Conservation (phyloP, 2,113 vertebrate genomes). For the Gnathonemus echidnorhynchus region DNA sequence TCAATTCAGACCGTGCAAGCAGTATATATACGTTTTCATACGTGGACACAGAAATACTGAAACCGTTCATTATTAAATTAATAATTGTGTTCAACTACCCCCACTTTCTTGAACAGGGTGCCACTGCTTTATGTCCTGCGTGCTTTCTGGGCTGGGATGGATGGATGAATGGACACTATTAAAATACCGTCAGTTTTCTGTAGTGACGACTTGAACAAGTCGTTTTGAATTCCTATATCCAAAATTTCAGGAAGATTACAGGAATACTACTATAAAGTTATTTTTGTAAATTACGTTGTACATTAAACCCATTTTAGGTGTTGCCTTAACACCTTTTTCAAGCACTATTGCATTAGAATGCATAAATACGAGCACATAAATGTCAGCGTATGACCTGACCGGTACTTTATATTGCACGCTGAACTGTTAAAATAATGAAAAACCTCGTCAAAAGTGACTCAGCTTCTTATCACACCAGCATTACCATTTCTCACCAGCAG, state of each 20-base stretch:
- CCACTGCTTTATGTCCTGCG: not conserved
- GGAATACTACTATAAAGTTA: not conserved
- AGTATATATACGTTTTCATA: not conserved
- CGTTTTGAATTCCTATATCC: not conserved
- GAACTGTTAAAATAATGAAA: not conserved
- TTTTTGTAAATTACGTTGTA: not conserved
- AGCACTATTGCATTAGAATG: not conserved
- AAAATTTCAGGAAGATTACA: not conserved
- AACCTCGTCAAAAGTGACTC: not conserved
- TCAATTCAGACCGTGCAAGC: not conserved
- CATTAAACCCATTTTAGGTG: not conserved
- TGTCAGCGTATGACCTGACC: not conserved
- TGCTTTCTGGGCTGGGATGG: not conserved
- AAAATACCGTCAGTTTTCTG: not conserved
- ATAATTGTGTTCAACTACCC: not conserved
- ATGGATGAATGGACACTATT: not conserved
- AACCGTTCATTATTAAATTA: not conserved
- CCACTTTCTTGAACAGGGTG: not conserved
- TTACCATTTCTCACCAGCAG: conserved; percentile 12
- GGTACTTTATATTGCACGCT: not conserved
- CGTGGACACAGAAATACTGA: not conserved
- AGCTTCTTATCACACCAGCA: conserved; percentile 9
- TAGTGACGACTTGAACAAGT: not conserved
- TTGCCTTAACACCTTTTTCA: not conserved
- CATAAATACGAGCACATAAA: not conserved